phyloP scores from a whole-genome alignment of 2,113 vertebrate species.

The Indicator indicator region DNA sequence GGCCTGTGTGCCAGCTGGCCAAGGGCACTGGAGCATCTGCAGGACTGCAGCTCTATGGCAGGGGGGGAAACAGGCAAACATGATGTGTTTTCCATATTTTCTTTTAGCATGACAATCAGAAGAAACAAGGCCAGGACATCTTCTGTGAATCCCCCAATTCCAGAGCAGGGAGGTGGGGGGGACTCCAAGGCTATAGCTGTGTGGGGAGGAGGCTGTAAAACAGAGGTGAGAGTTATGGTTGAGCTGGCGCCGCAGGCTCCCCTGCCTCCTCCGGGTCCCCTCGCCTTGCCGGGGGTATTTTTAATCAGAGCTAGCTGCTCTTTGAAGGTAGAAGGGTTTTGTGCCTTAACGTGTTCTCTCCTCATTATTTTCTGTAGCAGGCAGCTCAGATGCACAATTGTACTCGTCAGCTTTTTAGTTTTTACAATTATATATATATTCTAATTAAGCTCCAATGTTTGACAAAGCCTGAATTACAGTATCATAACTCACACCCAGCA shows the following conservation, averaged over 20 bases:
- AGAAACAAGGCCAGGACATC: not conserved
- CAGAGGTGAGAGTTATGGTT: not conserved
- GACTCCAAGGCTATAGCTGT: not conserved
- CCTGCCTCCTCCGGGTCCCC: not conserved
- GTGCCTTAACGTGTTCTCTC: slow-evolving; percentile 52
- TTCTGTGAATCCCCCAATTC: fast-evolving
- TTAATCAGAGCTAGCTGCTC: slow-evolving; percentile 47
- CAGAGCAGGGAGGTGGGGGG: not conserved
- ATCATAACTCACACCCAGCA: slow-evolving; percentile 58
- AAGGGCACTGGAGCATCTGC: not conserved
- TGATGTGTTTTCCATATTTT: fast-evolving
- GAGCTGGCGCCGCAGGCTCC: not conserved
- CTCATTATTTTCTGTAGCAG: slow-evolving; percentile 68
- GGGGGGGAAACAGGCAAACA: fast-evolving
- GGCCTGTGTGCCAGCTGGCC: not conserved
- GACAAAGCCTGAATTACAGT: slow-evolving; percentile 73
- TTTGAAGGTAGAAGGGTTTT: slow-evolving; percentile 50
- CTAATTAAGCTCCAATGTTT: slow-evolving; percentile 74
- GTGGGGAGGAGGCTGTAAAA: not conserved
- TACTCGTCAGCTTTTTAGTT: slow-evolving; percentile 43
- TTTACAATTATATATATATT: slow-evolving; percentile 71
- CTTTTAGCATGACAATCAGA: not conserved
- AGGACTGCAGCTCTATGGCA: fast-evolving
- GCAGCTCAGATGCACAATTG: slow-evolving; percentile 63
- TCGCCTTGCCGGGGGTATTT: not conserved